Evolutionary conservation across 2,113 vertebrate species (phyloP).

Genomic region (Leptobrachium leishanense): DNA sequence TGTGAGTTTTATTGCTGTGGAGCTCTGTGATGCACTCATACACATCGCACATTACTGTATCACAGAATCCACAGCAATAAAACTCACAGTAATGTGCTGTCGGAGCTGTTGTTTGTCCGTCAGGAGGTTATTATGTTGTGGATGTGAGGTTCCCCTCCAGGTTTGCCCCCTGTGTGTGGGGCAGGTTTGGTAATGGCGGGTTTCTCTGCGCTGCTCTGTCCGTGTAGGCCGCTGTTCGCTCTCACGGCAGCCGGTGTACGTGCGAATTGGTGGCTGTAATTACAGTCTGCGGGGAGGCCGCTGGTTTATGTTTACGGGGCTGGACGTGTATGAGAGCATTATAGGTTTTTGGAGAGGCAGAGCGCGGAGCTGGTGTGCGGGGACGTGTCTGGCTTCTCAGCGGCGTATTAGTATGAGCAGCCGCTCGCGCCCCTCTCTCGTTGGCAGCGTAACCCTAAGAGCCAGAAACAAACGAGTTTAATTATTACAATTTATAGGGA

Average conservation of each 20-base stretch:
- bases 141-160: no score
- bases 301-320: constrained; percentile 7
- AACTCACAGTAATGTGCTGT: no score
- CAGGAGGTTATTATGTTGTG: no score
- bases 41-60: no score
- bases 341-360: constrained; percentile 18
- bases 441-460: constrained; percentile 29
- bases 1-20: no score
- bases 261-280: constrained; percentile 22
- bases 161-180: no score
- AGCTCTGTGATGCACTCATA: no score
- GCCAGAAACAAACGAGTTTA: constrained; percentile 44
- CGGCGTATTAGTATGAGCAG: constrained; percentile 8
- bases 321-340: constrained; percentile 5
- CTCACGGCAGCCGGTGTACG: background rate
- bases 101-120: no score
- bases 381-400: constrained; percentile 5
- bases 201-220: background rate
- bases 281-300: background rate
- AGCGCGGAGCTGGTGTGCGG: background rate
- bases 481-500: constrained; percentile 42
- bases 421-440: background rate
- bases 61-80: no score
- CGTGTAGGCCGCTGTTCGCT: background rate
- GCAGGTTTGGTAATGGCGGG: no score